Base-by-base conservation (phyloP, 2,797 vertebrate genomes). In the Pseudochromis fuscus region DNA sequence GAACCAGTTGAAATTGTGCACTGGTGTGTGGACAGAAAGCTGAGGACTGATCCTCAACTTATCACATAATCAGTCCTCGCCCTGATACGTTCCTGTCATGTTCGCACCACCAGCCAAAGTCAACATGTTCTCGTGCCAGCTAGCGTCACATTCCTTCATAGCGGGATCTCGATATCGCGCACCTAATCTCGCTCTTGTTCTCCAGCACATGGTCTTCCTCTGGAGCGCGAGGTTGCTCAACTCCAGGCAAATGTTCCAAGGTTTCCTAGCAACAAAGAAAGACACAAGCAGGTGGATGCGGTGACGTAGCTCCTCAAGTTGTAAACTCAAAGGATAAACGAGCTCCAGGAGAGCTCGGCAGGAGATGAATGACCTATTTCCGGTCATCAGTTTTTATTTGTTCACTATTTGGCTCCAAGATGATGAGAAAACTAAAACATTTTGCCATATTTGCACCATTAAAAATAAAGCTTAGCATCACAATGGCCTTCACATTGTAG, bases 241-340 rank as follows among this genome's bases (percentile, higher is more conserved):
- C 46, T 60, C 15, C n/a, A 38, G 10, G 55, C 15, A 4, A 2
- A 44, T 46, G n/a, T 25, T 52, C 7, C n/a, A 18, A 53, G 46
- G 61, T 71, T 65, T 70, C 64, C 10, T 63, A 49, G 55, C 65
- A 74, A 56, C 66, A 40, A 27, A 46, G 40, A 45, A 23, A 52
- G 44, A 30, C 11, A 13, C 7, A 23, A 57, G 50, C 45, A 49
- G 46, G 42, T 65, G 31, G 8, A 66, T 12, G 24, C 40, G 56
- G 12, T 67, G 62, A 72, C 49, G 30, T 37, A 64, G 0, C 28
- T 50, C 30, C 10, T 61, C 4, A 60, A 33, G 19, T 53, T 28
- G 31, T 21, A n/a, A 6, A 35, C 15, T 53, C 35, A 19, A 21
- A 9, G 1, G 1, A 7, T 44, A 44, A 44, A 21, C 19, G 7